Evolutionary conservation across 2,113 vertebrate species (phyloP), one percentile per base, ranked within the genome.

Genomic region (Pholis gunnellus): DNA sequence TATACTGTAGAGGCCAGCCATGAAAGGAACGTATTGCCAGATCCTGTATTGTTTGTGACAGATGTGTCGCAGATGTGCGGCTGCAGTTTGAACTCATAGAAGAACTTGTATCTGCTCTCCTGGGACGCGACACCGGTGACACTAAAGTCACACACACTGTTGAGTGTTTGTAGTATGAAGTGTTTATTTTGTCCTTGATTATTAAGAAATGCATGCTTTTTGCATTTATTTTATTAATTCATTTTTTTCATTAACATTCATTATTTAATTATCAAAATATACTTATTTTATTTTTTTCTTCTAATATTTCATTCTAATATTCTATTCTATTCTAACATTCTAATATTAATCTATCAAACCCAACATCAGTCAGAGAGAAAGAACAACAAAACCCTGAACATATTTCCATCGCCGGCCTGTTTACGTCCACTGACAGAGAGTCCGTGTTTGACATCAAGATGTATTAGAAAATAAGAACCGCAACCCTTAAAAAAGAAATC

Each of bases 11-110:
- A 84, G 71, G 84, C 75, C 78, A 78, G 66, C 6, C 20, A 9
- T 6, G 1, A 56, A 50, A 67, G 38, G 71, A 74, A 61, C 80
- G 67, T 40, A 17, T 9, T 68, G 72, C 63, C 79, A 74, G 85
- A 87, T 17, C 38, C 38, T 29, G 5, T 18, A 10, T 54, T 54
- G 50, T 54, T 22, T 42, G 68, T 4, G 61, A 65, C 27, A 34
- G 34, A 34, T 89, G 82, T 87, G 71, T 72, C 15, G 29, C 85
- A 90, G 79, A 83, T 85, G 90, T 79, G 46, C 3, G 27, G 65
- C 57, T 18, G 59, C 20, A 31, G 50, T 86, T 20, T 74, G 71
- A 81, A 48, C 75, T 48, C 13, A 22, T 57, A 36, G 34, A 29
- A n/a, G 20, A 20, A 68, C 18, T 52, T 46, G 61, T 29, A 50